Base-by-base conservation (phyloP, 2,888 invertebrate genomes). In the Pherbina coryleti region DNA sequence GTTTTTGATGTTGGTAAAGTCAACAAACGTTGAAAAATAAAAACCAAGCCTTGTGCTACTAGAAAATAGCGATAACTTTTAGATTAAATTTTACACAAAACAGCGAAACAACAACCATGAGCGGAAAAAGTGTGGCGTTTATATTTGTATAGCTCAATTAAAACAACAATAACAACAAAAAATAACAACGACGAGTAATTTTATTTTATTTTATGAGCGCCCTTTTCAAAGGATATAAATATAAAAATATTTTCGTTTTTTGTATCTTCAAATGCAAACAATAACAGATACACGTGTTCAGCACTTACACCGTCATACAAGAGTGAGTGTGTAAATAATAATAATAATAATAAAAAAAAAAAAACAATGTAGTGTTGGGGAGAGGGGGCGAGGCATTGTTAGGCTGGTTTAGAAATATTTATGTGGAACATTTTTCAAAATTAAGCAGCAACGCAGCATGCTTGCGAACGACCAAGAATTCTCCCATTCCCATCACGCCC, bases 31-130 rank as follows among this genome's bases (percentile, higher is more conserved):
- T 49, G 9, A 44, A 14, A 37, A 49, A 67, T 49, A 9, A 49
- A 44, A 19, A 67, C 25, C 5, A 49, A 49, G 22, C 8, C 22
- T 22, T 11, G 28, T 2, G 28, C 28, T 3, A 28, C 8, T 44
- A 22, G 17, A 49, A 19, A 62, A 62, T 17, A 62, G 25, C 22
- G n/a, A 69, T 57, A 71, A 28, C 34, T 57, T 71, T 57, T 55
- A 71, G 71, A 71, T 71, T 71, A 71, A 71, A 71, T 57, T 71
- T 8, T 31, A 57, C 57, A 55, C n/a, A 9, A 22, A 34, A 37
- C 17, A 57, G 1, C 14, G 7, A 17, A 51, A 51, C 22, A 70
- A 7, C 62, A 34, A 64, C n/a, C 0, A 31, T 4, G 7, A 34
- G 31, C 64, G 9, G 17, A 5, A 34, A 53, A 53, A 25, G 11